Base-by-base conservation (phyloP, 2,888 invertebrate species). In the Drosophila putrida region DNA sequence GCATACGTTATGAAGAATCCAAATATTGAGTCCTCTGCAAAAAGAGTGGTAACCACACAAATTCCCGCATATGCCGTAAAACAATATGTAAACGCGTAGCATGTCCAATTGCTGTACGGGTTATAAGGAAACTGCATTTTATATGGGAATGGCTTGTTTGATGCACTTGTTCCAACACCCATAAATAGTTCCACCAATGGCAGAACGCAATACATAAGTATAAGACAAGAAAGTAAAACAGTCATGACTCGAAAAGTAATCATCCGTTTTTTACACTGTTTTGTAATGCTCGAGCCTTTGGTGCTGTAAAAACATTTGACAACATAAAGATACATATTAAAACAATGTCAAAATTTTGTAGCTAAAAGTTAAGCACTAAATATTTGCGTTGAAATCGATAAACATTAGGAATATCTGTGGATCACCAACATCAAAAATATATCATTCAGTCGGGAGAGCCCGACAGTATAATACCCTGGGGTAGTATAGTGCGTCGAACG, bases 81-180 rank as follows among this genome's bases (percentile, higher is more conserved):
- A 3, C 91, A 59, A 53, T 92, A 92, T 1, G 92, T 92, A 4
- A 91, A 15, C 2, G 81, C 69, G 71, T 93, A 92, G 20, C 63
- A 58, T 4, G 63, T 41, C 85, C 86, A 83, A 31, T 82, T 89
- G 4, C 71, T 75, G 50, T 92, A 80, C 0, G 92, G 90, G 71
- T 91, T 77, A 58, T 78, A 92, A 0, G 92, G 92, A 65, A 93
- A 93, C 2, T 89, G 55, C 92, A 92, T 92, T 82, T 91, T 91
- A 54, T 93, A 92, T 0, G 92, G 92, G 75, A 92, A 93, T n/a
- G 92, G 92, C 60, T 91, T 92, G 0, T 55, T 47, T 4, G 46
- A 10, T 9, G 43, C 54, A 25, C 75, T 68, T 0, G 71, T 15
- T 4, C 71, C 85, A 8, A 68, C 25, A 41, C 68, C 59, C 25